phyloP scores from a whole-genome alignment of 2,797 vertebrate genomes.

The Gambelia wislizenii region DNA sequence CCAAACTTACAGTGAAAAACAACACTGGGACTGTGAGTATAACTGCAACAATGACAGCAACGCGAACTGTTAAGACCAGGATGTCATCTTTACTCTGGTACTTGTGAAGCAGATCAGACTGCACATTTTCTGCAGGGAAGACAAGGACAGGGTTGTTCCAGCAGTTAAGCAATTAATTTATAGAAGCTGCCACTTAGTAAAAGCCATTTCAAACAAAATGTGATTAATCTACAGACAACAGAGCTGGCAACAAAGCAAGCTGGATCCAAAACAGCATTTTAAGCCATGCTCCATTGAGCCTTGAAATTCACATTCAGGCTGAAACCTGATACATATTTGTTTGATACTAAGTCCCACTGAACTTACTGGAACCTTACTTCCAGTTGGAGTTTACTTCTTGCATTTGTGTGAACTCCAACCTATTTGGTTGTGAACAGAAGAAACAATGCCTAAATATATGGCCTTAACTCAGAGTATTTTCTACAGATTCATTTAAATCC shows the following conservation, averaged over 20 bases:
- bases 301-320: slow-evolving; percentile 56
- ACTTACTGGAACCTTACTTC: not conserved
- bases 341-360: not conserved
- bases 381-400: not conserved
- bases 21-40: slow-evolving; percentile 83
- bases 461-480: slow-evolving; percentile 38
- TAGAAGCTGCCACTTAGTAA: slow-evolving; percentile 63
- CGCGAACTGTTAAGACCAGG: slow-evolving; percentile 79
- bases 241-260: slow-evolving; percentile 53
- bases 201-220: slow-evolving; percentile 64
- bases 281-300: slow-evolving; percentile 60
- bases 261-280: slow-evolving; percentile 54
- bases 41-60: slow-evolving; percentile 82
- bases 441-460: slow-evolving; percentile 40
- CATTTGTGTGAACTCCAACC: slow-evolving; percentile 12
- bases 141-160: slow-evolving; percentile 46
- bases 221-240: slow-evolving; percentile 62
- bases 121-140: slow-evolving; percentile 74
- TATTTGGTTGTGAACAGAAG: slow-evolving; percentile 55
- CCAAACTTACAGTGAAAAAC: slow-evolving; percentile 83
- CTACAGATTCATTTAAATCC: slow-evolving; percentile 55
- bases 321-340: not conserved
- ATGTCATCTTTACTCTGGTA: slow-evolving; percentile 78
- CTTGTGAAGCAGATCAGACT: slow-evolving; percentile 82
- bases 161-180: slow-evolving; percentile 36